phyloP scores from a whole-genome alignment of 2,888 invertebrate species.

The Sarcophaga subvicina region DNA sequence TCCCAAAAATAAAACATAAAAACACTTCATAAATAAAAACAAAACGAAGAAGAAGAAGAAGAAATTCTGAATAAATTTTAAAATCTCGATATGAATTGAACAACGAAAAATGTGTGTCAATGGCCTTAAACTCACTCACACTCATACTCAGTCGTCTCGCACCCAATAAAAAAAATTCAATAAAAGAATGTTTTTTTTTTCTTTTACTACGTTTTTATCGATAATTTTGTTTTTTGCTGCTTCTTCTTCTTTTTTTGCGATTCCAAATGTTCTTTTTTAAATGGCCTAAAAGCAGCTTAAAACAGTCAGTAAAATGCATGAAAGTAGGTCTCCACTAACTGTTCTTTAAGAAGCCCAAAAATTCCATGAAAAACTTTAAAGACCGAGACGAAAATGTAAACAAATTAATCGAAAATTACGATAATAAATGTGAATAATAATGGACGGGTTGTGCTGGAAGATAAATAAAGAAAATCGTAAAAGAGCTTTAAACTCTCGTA shows the following conservation, averaged over 20 bases:
- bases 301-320: not conserved
- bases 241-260: not conserved
- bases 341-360: no score
- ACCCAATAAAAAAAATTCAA: not conserved
- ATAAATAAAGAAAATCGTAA: no score
- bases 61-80: not conserved
- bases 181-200: not conserved
- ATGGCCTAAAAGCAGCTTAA: conserved; percentile 15
- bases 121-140: conserved; percentile 35
- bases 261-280: not conserved
- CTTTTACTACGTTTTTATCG: not conserved
- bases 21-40: not conserved
- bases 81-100: not conserved
- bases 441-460: no score
- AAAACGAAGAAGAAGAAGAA: not conserved
- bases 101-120: conserved; percentile 52
- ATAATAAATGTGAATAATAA: no score
- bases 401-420: no score
- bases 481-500: no score
- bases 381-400: no score
- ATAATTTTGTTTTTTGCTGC: conserved; percentile 4
- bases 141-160: not conserved
- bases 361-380: no score
- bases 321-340: not conserved
- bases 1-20: not conserved